Base-by-base conservation (phyloP, 2,113 vertebrate species). In the Zosterops hypoxanthus region DNA sequence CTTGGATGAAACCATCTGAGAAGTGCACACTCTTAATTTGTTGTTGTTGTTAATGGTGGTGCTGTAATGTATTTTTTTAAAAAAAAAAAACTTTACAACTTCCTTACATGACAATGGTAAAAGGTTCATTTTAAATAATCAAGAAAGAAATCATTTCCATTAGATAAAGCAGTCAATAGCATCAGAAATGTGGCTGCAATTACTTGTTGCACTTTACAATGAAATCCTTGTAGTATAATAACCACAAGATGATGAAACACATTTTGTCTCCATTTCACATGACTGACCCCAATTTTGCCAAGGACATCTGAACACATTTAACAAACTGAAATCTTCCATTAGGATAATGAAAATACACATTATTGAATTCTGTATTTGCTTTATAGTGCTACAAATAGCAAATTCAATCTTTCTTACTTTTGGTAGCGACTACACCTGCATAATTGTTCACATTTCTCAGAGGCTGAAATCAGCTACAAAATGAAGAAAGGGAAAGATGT, bases 171-270 rank as follows among this genome's bases (percentile, higher is more conserved):
- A 97, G 95, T 63, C 95, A 82, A 95, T 68, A 95, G 64, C 29
- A 69, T 87, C 69, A 72, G 90, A 78, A 95, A 93, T 14, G 29
- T 93, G 88, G 86, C 53, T 94, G 82, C 93, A 95, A 97, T 97
- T 97, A 96, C 95, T 94, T 96, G 95, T 96, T 97, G 95, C 93
- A 79, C 82, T 92, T 88, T 92, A 96, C 96, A 97, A 91, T 82
- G 93, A 93, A 96, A 93, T 91, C 71, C 83, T 96, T 87, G 87
- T 92, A 96, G 96, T 80, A 57, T 88, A 95, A 83, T 86, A 97
- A 95, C 68, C 69, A 82, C 56, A 71, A 90, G 82, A 82, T 59
- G 86, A 87, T 89, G 92, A 49, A 97, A 95, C 77, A 76, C 88
- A 50, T 94, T 95, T 94, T 92, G 87, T 70, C 92, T 93, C 87